Percentiles rank a stretch among this genome's conserved stretches.
phyloP scores from a whole-genome alignment of 2,888 invertebrate genomes.

The Encarsia formosa region DNA sequence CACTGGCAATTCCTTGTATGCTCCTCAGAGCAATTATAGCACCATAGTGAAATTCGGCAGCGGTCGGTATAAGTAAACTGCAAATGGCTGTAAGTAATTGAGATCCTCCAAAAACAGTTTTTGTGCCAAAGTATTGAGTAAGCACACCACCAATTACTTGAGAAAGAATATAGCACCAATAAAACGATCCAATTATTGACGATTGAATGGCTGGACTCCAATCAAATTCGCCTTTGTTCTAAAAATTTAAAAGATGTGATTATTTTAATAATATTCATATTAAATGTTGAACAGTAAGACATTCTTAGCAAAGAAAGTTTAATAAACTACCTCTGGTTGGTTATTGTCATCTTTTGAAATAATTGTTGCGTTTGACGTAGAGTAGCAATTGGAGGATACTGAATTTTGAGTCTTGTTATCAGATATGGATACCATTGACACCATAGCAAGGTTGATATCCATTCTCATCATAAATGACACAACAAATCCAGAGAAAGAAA shows the following conservation, averaged over 20 bases:
- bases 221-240: constrained; percentile 59
- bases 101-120: constrained; percentile 67
- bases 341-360: constrained; percentile 29
- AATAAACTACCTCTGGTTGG: constrained; percentile 32
- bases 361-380: too few relatives aligned
- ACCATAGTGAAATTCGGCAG: constrained; percentile 60
- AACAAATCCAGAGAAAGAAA: constrained; percentile 69
- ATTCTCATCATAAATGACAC: constrained; percentile 75
- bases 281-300: too few relatives aligned
- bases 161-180: constrained; percentile 70
- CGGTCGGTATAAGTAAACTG: constrained; percentile 63
- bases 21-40: constrained; percentile 61
- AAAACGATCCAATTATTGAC: constrained; percentile 65
- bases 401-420: too few relatives aligned
- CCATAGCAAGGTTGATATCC: constrained; percentile 68
- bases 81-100: constrained; percentile 66
- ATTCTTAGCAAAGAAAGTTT: too few relatives aligned
- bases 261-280: too few relatives aligned
- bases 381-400: too few relatives aligned
- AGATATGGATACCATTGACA: constrained; percentile 58
- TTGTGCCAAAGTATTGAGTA: constrained; percentile 68
- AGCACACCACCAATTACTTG: constrained; percentile 66
- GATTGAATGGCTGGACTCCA: constrained; percentile 65
- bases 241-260: too few relatives aligned
- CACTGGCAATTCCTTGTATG: constrained; percentile 67